Base-by-base conservation (phyloP, 2,113 vertebrate genomes). In the Xenopus borealis region DNA sequence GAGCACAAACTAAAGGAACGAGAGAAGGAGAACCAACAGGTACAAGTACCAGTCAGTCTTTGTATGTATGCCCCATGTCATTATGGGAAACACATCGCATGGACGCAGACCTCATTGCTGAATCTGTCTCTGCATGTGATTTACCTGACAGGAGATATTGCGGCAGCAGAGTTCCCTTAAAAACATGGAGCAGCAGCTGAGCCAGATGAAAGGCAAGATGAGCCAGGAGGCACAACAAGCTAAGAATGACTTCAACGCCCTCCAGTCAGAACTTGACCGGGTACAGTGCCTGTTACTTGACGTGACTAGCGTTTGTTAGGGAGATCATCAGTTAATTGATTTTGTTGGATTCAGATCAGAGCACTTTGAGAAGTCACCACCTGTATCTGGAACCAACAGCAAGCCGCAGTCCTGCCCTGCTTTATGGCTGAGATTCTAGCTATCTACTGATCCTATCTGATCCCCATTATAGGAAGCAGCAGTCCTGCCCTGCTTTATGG, bases 1-100 rank as follows among this genome's bases (percentile, higher is more conserved):
- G 94, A 98, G 81, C 93, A 96, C 84, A 96, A 93, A 82, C 82
- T 95, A 63, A 98, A 95, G 74, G 91, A 93, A 70, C 94, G 90
- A 69, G 94, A 95, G 72, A 93, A 91, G 80, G 92, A 91, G 62
- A 88, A 90, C 75, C 94, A 96, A 65, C 92, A 98, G 94, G 96
- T 97, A 71, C 62, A 40, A 40, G 33, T 1, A 9, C 33, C 33
- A 40, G 33, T 9, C 33, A 40, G 1, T 40, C 8, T 40, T 40
- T 9, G 8, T 40, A 40, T 40, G 8, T 40, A 40, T 40, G 8
- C 33, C 33, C 33, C 33, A 40, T 6, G 8, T 2, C 33, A 40
- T 9, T 7, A 40, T 40, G 33, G 33, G 33, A 40, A 2, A 40
- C 33, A 7, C 3, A 40, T 6, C 8, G 5, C 5, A 40, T 7